Evolutionary conservation across 2,113 vertebrate species (phyloP), one percentile per base, ranked within the genome.

Genomic region (Egretta garzetta): DNA sequence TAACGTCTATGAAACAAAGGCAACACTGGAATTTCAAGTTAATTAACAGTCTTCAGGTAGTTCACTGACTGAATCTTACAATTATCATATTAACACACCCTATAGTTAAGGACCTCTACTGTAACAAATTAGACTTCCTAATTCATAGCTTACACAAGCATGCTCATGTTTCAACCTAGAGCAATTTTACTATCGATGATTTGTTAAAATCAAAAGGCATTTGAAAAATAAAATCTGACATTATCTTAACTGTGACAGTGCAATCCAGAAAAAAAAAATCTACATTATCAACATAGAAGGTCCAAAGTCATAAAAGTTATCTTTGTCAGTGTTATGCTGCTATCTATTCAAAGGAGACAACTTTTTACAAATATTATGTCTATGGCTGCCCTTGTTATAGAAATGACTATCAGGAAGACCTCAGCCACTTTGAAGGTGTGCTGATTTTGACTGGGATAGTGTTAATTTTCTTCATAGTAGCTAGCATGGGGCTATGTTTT

Each of bases 161-260:
- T 43, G 9, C 26, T 67, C 45, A 22, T 73, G 30, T 84, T 89
- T 88, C 73, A 91, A n/a, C 19, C 8, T 20, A 95, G 64, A 92
- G 18, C 14, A 96, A 79, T 63, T 81, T 96, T 80, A 71, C 33
- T 80, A n/a, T 55, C 56, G 18, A 93, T 71, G 4, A 91, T 81
- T 95, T 96, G n/a, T 56, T 60, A 93, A 86, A 96, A 92, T 58
- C 22, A 80, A 96, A 96, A 94, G 6, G 6, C 14, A 8, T 90
- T 92, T 68, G 20, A 77, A 95, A 86, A 68, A 21, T 49, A 96
- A 84, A 86, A 67, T 76, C 85, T 95, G 66, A 43, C 17, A 94
- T n/a, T 79, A 41, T 53, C 8, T 18, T 93, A 94, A 70, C 26
- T 19, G 33, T 60, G 33, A 35, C 62, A 35, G 4, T 43, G 7